Conservation (phyloP, 2,113 vertebrate genomes). For the Crotalus horridus region DNA sequence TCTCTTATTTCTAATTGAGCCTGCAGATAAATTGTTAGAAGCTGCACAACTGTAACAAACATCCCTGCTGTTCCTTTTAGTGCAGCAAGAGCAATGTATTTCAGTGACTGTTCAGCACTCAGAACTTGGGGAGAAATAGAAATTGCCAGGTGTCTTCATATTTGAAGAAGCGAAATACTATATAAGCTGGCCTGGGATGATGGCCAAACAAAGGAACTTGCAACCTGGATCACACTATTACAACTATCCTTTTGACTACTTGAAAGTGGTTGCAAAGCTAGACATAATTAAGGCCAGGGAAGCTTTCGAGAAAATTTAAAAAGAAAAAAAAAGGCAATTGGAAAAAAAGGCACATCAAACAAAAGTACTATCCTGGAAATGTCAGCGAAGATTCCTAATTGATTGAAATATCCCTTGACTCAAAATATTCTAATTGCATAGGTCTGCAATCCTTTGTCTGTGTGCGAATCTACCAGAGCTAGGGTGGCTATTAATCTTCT, state of each 20-base stretch:
- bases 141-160: not conserved
- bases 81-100: not conserved
- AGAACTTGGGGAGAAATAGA: not conserved
- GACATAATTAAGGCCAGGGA: not conserved
- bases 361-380: constrained; percentile 30
- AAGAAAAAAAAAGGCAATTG: constrained; percentile 32
- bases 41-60: not conserved
- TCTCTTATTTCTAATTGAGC: not conserved
- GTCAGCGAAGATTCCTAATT: constrained; percentile 56
- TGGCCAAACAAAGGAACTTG: not conserved
- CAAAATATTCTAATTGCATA: constrained; percentile 42
- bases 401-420: constrained; percentile 46
- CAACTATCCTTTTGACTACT: not conserved
- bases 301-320: constrained; percentile 28
- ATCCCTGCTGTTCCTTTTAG: not conserved
- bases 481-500: constrained; percentile 60
- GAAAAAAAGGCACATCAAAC: constrained; percentile 33
- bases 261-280: not conserved
- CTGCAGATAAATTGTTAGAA: not conserved
- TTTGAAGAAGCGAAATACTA: not conserved
- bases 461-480: constrained; percentile 49
- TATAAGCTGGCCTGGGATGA: not conserved
- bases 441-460: constrained; percentile 51
- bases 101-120: not conserved
- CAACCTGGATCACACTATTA: not conserved